These are phyloP conservation scores for Drosophila miranda DNA, from an alignment of 1,140 invertebrate genomes.

Conservation along the genomic window DNA sequence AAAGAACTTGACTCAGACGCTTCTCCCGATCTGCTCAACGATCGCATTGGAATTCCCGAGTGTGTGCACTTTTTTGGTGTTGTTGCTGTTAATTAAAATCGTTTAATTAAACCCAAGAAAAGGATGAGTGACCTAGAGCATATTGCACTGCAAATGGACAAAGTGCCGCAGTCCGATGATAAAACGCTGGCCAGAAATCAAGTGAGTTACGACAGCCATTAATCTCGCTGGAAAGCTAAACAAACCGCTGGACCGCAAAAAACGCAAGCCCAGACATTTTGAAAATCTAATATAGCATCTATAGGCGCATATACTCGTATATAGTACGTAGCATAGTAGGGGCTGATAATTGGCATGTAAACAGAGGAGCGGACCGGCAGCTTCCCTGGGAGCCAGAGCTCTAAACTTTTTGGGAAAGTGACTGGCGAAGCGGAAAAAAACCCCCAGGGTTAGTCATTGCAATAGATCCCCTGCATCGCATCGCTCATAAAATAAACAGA, in stretches of 20 bases:
- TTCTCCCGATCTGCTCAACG: neutral
- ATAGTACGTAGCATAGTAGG: neutral
- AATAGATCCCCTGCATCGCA: conserved; percentile 14
- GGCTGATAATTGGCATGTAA: conserved; percentile 29
- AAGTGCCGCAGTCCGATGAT: conserved; percentile 15
- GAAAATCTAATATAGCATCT: neutral
- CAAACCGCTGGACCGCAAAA: conserved; percentile 5
- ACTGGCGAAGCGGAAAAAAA: conserved; percentile 30
- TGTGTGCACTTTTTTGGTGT: neutral
- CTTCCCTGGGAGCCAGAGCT: conserved; percentile 1
- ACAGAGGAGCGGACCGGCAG: neutral
- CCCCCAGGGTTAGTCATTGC: conserved; percentile 13
- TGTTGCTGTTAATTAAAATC: conserved; percentile 21
- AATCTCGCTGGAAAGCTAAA: neutral
- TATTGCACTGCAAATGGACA: conserved; percentile 58
- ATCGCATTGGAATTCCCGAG: conserved; percentile 26
- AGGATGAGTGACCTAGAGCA: conserved; percentile 58
- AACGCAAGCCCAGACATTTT: neutral
- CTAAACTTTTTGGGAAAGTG: conserved; percentile 12
- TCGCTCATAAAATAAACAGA: too few species aligned
- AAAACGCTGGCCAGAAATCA: conserved; percentile 36
- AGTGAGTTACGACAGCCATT: conserved; percentile 40
- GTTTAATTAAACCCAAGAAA: conserved; percentile 39
- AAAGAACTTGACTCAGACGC: conserved; percentile 42
- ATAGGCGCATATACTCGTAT: neutral